Base-by-base conservation (phyloP, 2,888 invertebrate genomes). In the Dynastes hyllus region DNA sequence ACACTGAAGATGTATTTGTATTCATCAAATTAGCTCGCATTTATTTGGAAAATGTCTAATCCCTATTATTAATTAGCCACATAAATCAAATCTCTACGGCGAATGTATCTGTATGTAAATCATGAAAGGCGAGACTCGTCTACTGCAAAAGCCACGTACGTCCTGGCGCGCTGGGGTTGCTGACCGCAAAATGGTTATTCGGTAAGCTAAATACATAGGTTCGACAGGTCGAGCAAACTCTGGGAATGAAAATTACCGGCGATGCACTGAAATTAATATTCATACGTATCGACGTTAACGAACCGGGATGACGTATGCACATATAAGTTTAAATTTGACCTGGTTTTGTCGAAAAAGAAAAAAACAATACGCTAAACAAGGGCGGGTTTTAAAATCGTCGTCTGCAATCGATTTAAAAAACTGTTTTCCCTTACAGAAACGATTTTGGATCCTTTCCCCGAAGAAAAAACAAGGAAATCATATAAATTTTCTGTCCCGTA, bases 141-240 rank as follows among this genome's bases (percentile, higher is more conserved):
- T 51, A 69, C 51, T 51, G 27, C 69, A 69, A 69, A 69, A 51
- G 51, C 69, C 69, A 11, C 9, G 51, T 51, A 51, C 69, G 50
- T 69, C 69, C 69, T 50, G 50, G 11, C 69, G 16, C 27, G 51
- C 69, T 51, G 13, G 69, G 69, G 69, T 69, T 51, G 51, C 69
- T 69, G 69, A 50, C 69, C 69, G 69, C 69, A 69, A 69, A 69
- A 69, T 69, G 50, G 51, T 51, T 69, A 51, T 69, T 51, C 69
- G 51, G 50, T 69, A 69, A 69, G 69, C 51, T 45, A 29, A 51
- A 69, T 69, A 69, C 51, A 69, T 32, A 29, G 8, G 27, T 63
- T 63, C 63, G 29, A 63, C 13, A 63, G 37, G 27, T 29, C 63
- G 50, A 61, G 16, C 61, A 40, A 45, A 73, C 55, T 32, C 71